Base-by-base conservation (phyloP, 2,888 invertebrate species). In the Xylota sylvarum region DNA sequence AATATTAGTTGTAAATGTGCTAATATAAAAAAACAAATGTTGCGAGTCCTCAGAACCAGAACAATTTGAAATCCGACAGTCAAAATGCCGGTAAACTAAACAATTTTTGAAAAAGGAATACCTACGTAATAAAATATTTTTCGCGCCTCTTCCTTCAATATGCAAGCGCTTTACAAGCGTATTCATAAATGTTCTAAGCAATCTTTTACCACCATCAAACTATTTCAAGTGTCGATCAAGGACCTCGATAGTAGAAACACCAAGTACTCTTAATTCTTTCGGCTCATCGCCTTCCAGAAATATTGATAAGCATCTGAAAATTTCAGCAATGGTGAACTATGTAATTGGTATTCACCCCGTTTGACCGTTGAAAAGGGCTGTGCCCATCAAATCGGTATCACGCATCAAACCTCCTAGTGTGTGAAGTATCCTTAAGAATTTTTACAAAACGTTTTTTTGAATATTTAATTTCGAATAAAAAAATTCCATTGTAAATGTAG, bases 241-340 rank as follows among this genome's bases (percentile, higher is more conserved):
- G 64, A 80, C 64, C 10, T 65, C 76, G 82, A 77, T 65, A 67
- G 37, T 52, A 35, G 10, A 79, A 73, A 69, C 73, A 72, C 76
- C 81, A 86, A 86, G 86, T 82, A 37, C 86, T 58, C 81, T 86
- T 86, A 86, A 86, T 86, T 82, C 50, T 78, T 78, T 82, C 86
- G 58, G 73, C 77, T 82, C 82, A 82, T 86, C 86, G 86, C 86
- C 86, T 86, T 73, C 73, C 55, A 69, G 67, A 73, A 80, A 70
- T 65, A 50, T 62, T 77, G 86, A 86, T 86, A 86, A 74, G 56
- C 82, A 86, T 86, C 86, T 78, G 76, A 37, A 32, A 37, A 32
- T 35, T 65, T 55, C 35, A 58, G 43, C 23, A 56, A 40, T 64
- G 73, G 19, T 23, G 55, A 73, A 69, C 52, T 72, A 50, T 69